phyloP scores from a whole-genome alignment of 1,140 invertebrate genomes.

The Nautilus pompilius region DNA sequence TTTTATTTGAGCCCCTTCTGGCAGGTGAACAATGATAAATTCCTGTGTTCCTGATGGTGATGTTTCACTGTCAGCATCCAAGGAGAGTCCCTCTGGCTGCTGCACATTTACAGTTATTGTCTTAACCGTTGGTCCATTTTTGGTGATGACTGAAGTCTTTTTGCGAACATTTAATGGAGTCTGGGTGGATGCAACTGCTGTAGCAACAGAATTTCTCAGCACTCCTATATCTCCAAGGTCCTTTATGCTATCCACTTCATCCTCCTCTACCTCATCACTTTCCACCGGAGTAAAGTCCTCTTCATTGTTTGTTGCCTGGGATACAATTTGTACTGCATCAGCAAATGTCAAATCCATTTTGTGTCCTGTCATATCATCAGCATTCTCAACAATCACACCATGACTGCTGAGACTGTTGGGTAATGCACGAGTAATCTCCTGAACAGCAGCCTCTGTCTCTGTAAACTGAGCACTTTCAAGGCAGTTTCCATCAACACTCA shows the following conservation, averaged over 20 bases:
- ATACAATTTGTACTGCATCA: background rate
- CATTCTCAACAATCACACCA: background rate
- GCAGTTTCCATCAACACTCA: background rate
- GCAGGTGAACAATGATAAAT: constrained; percentile 30
- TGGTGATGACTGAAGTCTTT: background rate
- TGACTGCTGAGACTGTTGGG: background rate
- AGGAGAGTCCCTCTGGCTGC: background rate
- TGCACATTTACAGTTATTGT: background rate
- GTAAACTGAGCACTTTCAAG: background rate
- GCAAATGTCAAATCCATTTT: background rate
- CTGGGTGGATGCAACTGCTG: background rate
- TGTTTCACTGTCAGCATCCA: background rate
- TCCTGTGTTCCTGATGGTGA: constrained; percentile 7
- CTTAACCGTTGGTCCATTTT: background rate
- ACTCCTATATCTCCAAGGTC: background rate
- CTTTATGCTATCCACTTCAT: background rate
- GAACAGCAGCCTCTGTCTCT: background rate
- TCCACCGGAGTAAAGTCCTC: background rate
- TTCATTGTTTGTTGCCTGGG: too few species aligned
- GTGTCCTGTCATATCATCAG: background rate
- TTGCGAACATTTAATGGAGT: background rate
- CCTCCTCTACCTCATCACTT: background rate
- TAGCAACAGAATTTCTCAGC: background rate
- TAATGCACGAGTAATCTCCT: background rate
- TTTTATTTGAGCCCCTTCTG: constrained; percentile 29